phyloP scores from a whole-genome alignment of 2,797 vertebrate species.

The Cryptoprocta ferox region DNA sequence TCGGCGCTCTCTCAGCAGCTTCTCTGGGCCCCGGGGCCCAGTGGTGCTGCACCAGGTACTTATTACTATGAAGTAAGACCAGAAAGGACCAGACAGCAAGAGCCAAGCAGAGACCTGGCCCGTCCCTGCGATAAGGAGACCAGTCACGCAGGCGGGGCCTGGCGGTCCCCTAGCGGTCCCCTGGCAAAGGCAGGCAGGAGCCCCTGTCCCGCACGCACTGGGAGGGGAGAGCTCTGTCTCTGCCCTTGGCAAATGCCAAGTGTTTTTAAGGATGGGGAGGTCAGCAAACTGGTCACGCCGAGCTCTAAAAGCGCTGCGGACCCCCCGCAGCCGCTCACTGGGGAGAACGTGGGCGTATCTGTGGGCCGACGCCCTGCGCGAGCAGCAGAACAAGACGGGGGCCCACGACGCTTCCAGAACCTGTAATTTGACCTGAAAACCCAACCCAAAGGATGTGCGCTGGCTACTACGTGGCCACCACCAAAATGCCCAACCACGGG shows the following conservation, averaged over 20 bases:
- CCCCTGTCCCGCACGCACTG: rapidly evolving
- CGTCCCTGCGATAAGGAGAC: background rate
- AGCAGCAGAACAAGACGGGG: background rate
- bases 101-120: background rate
- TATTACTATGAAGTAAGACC: background rate
- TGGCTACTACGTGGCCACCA: background rate
- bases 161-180: background rate
- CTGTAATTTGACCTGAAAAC: constrained; percentile 36
- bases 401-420: background rate
- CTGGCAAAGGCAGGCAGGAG: background rate
- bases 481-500: background rate
- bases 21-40: background rate
- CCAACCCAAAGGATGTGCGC: constrained; percentile 56
- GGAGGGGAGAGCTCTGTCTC: background rate
- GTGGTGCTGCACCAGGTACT: too few relatives aligned
- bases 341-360: background rate
- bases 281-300: background rate
- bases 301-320: background rate
- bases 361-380: background rate
- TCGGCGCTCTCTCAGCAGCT: rapidly evolving
- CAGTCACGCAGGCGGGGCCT: background rate
- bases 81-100: background rate
- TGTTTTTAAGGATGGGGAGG: background rate
- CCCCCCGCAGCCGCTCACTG: background rate
- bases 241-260: background rate